phyloP scores from a whole-genome alignment of 2,797 vertebrate species.

The Pseudotriccus pelzelni region DNA sequence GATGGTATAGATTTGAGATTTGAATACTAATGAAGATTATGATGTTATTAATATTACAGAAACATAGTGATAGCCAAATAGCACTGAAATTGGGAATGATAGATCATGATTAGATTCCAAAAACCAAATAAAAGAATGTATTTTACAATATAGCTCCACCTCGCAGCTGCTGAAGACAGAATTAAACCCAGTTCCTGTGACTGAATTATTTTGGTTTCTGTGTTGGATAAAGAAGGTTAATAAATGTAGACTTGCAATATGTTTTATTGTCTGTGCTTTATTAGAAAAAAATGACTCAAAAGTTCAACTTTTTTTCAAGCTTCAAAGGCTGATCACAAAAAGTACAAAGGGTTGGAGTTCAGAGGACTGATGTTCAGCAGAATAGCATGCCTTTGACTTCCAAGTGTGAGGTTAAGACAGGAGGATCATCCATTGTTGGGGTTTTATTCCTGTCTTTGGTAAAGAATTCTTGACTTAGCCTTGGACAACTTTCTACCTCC shows the following conservation, averaged over 20 bases:
- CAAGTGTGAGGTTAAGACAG: background rate
- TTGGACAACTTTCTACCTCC: background rate
- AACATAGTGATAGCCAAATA: background rate
- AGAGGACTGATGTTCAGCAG: background rate
- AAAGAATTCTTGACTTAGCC: background rate
- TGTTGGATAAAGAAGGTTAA: background rate
- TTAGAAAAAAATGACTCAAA: background rate
- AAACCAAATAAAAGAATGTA: background rate
- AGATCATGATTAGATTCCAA: background rate
- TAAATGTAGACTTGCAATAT: background rate
- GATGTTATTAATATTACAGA: slow-evolving; percentile 45
- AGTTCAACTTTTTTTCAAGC: background rate
- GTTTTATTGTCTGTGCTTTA: background rate
- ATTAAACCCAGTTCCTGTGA: background rate
- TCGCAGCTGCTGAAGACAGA: background rate
- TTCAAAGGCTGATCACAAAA: background rate
- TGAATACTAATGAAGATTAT: slow-evolving; percentile 59
- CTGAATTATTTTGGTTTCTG: slow-evolving; percentile 42
- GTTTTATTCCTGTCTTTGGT: background rate
- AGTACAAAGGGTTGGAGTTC: background rate
- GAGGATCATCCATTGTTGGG: background rate
- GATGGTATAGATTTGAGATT: slow-evolving; percentile 42
- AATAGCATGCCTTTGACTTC: background rate
- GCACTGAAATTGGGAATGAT: background rate
- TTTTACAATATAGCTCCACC: background rate